Base-by-base conservation (phyloP, 2,797 vertebrate species). In the Saxicola maurus region DNA sequence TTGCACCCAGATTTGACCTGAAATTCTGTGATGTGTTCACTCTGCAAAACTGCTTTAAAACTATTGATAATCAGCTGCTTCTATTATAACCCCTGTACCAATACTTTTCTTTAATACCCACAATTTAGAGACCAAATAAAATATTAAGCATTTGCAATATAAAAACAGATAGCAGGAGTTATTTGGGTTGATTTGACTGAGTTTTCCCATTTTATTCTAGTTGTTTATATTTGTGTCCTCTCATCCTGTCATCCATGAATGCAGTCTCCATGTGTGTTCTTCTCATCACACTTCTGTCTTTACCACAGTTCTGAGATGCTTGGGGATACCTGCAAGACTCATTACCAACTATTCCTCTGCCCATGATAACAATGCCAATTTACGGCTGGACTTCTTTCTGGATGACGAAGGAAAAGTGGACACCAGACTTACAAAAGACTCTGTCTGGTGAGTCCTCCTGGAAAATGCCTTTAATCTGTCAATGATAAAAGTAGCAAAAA, bases 301-400 rank as follows among this genome's bases (percentile, higher is more conserved):
- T 65, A 28, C 46, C 46, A 40, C 92, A 99, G 99, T 99, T 96
- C 94, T 99, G 90, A 98, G 99, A 53, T 98, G 98, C 89, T 94
- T 99, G 46, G 99, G 99, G 17, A 99, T 99, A 92, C 99, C 99
- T 13, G 96, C 98, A 14, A 97, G 99, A 52, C 96, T 99, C 2
- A 53, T 99, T 86, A 99, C 99, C 87, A 99, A 99, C 97, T 99
- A 96, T 94, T 98, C 95, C 96, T 99, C 99, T 15, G 99, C 99
- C 76, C 99, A 99, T 8, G 99, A 99, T 94, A 99, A 99, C 23
- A 95, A 99, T 5, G 99, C 98, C 52, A 99, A 99, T 95, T 96
- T 99, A 92, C 98, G 97, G 93, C 92, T 98, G 51, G 99, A 99
- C 91, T 96, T 99, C 90, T 98, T 98, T 95, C 87, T 99, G 94